Percentiles rank a stretch among this genome's conserved stretches.
Evolutionary conservation across 1,140 invertebrate species (phyloP).

Genomic region (Carposina sasakii): DNA sequence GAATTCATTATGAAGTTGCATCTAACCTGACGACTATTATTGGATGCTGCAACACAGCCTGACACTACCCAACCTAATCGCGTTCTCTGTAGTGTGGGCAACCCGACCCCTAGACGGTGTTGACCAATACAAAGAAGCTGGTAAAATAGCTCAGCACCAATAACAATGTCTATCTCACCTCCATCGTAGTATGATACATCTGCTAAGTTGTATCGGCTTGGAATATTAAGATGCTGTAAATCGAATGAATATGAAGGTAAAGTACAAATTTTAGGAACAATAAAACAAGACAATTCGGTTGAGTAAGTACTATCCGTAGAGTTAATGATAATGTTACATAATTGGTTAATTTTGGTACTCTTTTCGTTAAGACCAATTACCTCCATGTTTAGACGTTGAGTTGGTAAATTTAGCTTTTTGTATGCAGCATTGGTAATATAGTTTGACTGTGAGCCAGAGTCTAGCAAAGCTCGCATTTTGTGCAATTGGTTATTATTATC

Average conservation of each 20-base stretch:
- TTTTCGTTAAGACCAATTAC: conserved; percentile 3
- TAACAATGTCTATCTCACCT: conserved; percentile 5
- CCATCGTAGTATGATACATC: neutral
- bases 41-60: neutral
- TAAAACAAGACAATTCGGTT: neutral
- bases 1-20: neutral
- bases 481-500: conserved; percentile 4
- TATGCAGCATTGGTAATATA: neutral
- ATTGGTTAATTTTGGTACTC: neutral
- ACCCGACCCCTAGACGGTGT: neutral
- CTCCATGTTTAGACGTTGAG: neutral
- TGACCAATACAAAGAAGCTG: conserved; percentile 3
- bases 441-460: neutral
- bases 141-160: neutral
- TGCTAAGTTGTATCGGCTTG: neutral
- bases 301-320: neutral
- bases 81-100: neutral
- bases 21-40: neutral
- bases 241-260: neutral
- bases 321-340: neutral
- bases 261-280: conserved; percentile 6
- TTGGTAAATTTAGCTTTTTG: neutral
- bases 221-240: neutral
- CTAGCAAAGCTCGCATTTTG: neutral
- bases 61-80: neutral